Conservation (phyloP, 2,797 vertebrate species). For the Lateolabrax maculatus region DNA sequence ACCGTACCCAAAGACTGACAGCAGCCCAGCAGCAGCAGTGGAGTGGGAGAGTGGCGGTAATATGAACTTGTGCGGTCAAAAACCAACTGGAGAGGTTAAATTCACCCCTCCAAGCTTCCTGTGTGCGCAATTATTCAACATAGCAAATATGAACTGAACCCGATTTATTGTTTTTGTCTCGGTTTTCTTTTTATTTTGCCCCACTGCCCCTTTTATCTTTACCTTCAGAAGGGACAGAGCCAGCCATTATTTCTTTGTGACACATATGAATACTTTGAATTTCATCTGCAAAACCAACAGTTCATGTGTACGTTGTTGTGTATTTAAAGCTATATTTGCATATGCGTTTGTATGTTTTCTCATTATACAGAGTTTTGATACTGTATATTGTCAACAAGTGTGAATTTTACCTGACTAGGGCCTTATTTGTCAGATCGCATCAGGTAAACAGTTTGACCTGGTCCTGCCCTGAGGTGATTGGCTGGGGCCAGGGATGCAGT, state of each 20-base stretch:
- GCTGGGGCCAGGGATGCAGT: conserved; percentile 38
- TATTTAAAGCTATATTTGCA: conserved; percentile 79
- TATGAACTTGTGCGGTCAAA: conserved; percentile 67
- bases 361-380: conserved; percentile 78
- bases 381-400: conserved; percentile 67
- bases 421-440: conserved; percentile 58
- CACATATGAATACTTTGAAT: conserved; percentile 71
- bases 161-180: conserved; percentile 31
- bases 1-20: conserved; percentile 77
- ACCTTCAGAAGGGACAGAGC: conserved; percentile 67
- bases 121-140: conserved; percentile 69
- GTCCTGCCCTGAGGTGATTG: conserved; percentile 40
- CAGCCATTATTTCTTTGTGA: conserved; percentile 73
- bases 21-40: conserved; percentile 68
- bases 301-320: conserved; percentile 71
- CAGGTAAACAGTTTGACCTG: conserved; percentile 46
- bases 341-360: conserved; percentile 75
- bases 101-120: conserved; percentile 71
- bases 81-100: conserved; percentile 69
- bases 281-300: conserved; percentile 73
- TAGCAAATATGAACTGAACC: conserved; percentile 71
- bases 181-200: conserved; percentile 34
- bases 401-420: conserved; percentile 71
- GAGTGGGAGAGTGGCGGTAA: conserved; percentile 64
- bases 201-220: conserved; percentile 31